Conservation (phyloP, 2,888 invertebrate species). For the Baronia brevicornis region DNA sequence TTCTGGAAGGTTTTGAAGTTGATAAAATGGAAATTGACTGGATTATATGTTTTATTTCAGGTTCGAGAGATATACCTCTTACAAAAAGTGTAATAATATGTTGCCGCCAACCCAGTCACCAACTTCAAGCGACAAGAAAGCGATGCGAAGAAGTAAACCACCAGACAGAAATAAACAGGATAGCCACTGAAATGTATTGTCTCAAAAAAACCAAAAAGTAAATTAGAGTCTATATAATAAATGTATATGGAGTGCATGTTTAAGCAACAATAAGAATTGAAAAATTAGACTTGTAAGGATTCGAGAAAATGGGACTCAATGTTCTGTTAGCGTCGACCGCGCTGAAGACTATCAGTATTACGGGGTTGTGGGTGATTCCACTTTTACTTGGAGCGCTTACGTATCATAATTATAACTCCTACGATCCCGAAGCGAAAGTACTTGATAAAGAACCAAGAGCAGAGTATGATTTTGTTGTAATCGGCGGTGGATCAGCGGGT, state of each 20-base stretch:
- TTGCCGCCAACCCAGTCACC: slow-evolving; percentile 36
- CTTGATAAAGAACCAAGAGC: slow-evolving; percentile 80
- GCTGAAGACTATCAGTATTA: slow-evolving; percentile 84
- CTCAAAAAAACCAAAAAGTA: slow-evolving; percentile 31
- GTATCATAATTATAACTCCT: slow-evolving; percentile 85
- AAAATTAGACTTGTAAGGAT: slow-evolving; percentile 1
- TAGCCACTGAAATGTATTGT: background rate
- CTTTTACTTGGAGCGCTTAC: slow-evolving; percentile 87
- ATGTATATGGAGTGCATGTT: slow-evolving; percentile 22
- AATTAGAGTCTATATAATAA: slow-evolving; percentile 20
- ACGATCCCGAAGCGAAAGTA: slow-evolving; percentile 87
- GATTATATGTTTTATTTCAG: background rate
- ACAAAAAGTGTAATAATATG: slow-evolving; percentile 50
- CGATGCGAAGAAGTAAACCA: slow-evolving; percentile 58
- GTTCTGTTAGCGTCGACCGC: slow-evolving; percentile 86
- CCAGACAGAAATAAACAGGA: slow-evolving; percentile 44
- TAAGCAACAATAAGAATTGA: slow-evolving; percentile 17
- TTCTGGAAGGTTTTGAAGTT: background rate
- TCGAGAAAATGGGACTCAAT: slow-evolving; percentile 81
- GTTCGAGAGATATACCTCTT: background rate
- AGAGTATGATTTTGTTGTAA: slow-evolving; percentile 90
- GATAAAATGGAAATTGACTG: background rate
- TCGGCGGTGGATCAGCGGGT: slow-evolving; percentile 93
- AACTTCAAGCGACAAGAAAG: slow-evolving; percentile 32
- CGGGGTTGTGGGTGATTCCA: slow-evolving; percentile 89